Evolutionary conservation across 2,113 vertebrate species (phyloP).

Genomic region (Anser brachyrhynchus): DNA sequence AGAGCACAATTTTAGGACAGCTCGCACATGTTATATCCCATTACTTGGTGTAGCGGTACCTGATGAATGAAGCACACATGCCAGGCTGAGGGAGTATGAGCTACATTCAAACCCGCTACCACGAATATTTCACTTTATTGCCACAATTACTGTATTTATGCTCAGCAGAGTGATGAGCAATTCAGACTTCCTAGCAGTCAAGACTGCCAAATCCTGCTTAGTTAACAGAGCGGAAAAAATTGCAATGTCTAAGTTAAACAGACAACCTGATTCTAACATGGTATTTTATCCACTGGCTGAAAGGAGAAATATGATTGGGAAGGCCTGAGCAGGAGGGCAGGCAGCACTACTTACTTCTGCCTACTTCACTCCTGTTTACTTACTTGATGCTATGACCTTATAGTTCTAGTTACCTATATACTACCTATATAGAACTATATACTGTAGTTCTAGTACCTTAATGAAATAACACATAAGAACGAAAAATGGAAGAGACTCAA

Average conservation of each 20-base stretch:
- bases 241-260: neutral
- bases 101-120: neutral
- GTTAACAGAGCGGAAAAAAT: neutral
- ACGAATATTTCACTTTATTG: neutral
- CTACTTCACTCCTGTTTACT: neutral
- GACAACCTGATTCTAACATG: neutral
- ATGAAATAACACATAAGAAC: neutral
- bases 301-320: neutral
- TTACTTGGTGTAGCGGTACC: accelerated
- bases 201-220: constrained; percentile 8
- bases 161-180: neutral
- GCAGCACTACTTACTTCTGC: neutral
- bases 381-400: neutral
- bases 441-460: neutral
- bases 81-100: neutral
- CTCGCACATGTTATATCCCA: neutral
- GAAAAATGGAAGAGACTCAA: neutral
- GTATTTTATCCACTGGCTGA: neutral
- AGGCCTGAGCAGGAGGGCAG: neutral
- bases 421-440: too few species aligned
- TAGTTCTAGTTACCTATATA: neutral
- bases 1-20: neutral
- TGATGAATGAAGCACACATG: neutral
- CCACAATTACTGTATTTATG: neutral
- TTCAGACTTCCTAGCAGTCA: neutral